Base-by-base conservation (phyloP, 2,888 invertebrate species). In the Coelopa pilipes region DNA sequence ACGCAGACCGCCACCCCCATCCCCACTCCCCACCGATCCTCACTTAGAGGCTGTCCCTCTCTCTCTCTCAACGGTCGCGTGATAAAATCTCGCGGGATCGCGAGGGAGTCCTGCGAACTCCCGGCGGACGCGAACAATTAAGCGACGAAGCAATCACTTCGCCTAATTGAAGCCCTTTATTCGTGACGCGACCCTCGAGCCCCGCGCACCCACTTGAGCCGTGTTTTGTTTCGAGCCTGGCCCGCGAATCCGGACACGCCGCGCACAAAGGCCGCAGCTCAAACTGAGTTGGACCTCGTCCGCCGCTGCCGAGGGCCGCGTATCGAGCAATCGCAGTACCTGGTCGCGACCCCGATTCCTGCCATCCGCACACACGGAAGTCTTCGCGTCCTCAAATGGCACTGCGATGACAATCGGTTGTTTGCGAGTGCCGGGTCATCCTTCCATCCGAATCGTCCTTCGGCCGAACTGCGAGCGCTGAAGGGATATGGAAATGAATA, bases 151-250 rank as follows among this genome's bases (percentile, higher is more conserved):
- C 19, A 19, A 67, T n/a, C 24, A 45, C 55, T 24, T 55, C 34
- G 10, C 49, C n/a, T 34, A 24, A n/a, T 21, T 66, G 60, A 60
- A 60, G 19, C 17, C 34, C 21, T 34, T 19, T 71, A 21, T 21
- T 19, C 49, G n/a, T 49, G 53, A 65, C 21, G 11, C 4, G 71
- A 46, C 46, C 63, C 21, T 45, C 46, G 63, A 71, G 55, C 7
- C 34, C 34, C 34, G 34, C 34, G 34, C 21, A 57, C 19, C 19
- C 55, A 53, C 71, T 71, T 63, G 45, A 65, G 65, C 63, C 63
- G 87, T 87, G 87, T 87, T 87, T 84, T 81, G 81, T 80, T 85
- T 86, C 82, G 84, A 86, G 85, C 87, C 87, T 87, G 82, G 82
- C 83, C 85, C 83, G 87, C 87, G 85, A 87, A 85, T 84, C 86